Base-by-base conservation (phyloP, 2,797 vertebrate species). In the Ptychobarbus kaznakovi region DNA sequence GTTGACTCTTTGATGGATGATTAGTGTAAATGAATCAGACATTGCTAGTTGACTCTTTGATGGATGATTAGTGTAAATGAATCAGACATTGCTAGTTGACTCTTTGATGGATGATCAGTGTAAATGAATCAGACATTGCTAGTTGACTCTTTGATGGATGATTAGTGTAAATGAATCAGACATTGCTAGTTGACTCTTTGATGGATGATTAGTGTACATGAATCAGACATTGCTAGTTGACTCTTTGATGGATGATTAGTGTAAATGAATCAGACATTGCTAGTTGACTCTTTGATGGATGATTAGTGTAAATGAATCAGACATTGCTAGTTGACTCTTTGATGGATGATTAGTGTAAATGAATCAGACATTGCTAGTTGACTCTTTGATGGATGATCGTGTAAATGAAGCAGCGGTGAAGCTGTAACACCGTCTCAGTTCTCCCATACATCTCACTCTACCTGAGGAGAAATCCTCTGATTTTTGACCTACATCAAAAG, bases 401-500 rank as follows among this genome's bases (percentile, higher is more conserved):
- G 11, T 1, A 72, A 15, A 44, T 16, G 12, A 6, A 51, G 44
- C 46, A 22, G 46, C 1, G 5, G 16, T 46, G 40, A 73, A 73
- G 46, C 15, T 49, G 15, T 49, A 49, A 49, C 15, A 6, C 15
- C 4, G 4, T 13, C 69, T 44, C 11, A 1, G n/a, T 66, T 15
- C 40, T 32, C 61, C 83, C 65, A 83, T 84, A 83, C 12, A 56
- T 83, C 83, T 87, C 73, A 44, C 68, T 68, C 77, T 42, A 68
- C 90, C 83, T 84, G 88, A 49, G 5, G 81, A 87, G 49, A 81
- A 87, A 86, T 70, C 81, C 89, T 89, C 86, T 38, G 84, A 90
- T 93, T 93, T 89, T 89, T 95, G 94, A 93, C 95, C 95, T 92
- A 95, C 90, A 93, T 94, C 92, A 92, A 72, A 90, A 68, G 83